These are phyloP conservation scores for Bufo gargarizans DNA, from an alignment of 2,113 vertebrate species.

Conservation along the genomic window DNA sequence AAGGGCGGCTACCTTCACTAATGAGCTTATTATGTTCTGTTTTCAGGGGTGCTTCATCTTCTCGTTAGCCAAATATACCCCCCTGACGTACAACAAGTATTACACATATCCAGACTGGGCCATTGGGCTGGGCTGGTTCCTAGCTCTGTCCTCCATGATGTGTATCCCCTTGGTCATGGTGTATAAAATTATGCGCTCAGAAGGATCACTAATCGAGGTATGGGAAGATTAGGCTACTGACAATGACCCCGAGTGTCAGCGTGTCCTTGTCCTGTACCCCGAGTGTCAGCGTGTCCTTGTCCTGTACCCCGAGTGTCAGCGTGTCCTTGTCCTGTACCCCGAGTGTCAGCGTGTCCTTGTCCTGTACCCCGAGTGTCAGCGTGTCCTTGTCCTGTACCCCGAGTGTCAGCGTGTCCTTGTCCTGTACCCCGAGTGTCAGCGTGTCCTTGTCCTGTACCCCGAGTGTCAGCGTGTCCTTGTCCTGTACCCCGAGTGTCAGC, in stretches of 20 bases:
- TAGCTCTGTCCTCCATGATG: conserved; percentile 94
- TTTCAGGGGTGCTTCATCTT: conserved; percentile 94
- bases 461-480: neutral
- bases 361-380: neutral
- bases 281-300: neutral
- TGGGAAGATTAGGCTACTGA: conserved; percentile 51
- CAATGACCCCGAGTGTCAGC: neutral
- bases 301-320: neutral
- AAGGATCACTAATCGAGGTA: conserved; percentile 93
- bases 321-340: neutral
- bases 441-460: neutral
- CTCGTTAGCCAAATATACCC: conserved; percentile 94
- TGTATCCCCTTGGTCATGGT: conserved; percentile 94
- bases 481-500: neutral
- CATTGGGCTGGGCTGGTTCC: conserved; percentile 90
- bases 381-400: neutral
- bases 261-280: neutral
- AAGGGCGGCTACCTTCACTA: neutral
- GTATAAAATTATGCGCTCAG: conserved; percentile 89
- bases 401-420: neutral
- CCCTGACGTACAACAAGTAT: conserved; percentile 95
- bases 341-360: neutral
- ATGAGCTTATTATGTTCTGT: conserved; percentile 39
- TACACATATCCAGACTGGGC: conserved; percentile 95
- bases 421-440: neutral